Evolutionary conservation across 2,113 vertebrate genomes (phyloP).

Genomic region (Sprattus sprattus): DNA sequence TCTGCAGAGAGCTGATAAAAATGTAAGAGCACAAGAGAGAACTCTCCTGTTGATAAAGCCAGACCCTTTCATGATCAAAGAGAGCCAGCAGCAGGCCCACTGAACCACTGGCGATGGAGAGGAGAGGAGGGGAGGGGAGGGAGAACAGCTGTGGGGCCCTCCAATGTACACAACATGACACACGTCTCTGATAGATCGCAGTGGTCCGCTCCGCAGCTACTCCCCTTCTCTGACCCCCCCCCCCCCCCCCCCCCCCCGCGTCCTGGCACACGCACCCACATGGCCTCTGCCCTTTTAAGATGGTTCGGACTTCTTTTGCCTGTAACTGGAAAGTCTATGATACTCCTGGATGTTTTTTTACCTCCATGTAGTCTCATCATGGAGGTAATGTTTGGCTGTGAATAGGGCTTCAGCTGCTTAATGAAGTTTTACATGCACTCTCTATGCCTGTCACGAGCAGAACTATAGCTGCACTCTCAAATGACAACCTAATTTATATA

Average conservation of each 20-base stretch:
- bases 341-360: background rate
- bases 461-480: background rate
- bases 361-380: background rate
- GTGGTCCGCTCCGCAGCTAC: background rate
- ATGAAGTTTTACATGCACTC: background rate
- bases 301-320: background rate
- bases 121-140: background rate
- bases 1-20: slow-evolving; percentile 41
- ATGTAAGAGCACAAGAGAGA: slow-evolving; percentile 27
- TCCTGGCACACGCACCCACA: background rate
- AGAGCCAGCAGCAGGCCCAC: background rate
- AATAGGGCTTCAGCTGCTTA: background rate
- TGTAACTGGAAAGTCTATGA: background rate
- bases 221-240: background rate
- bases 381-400: background rate
- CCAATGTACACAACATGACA: slow-evolving; percentile 23
- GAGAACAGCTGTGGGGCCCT: background rate
- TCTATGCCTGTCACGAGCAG: background rate
- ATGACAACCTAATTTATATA: background rate
- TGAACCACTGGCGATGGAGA: background rate
- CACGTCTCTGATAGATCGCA: slow-evolving; percentile 12
- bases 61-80: slow-evolving; percentile 35
- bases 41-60: slow-evolving; percentile 38
- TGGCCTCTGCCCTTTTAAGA: background rate
- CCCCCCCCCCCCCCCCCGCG: background rate